Base-by-base conservation (phyloP, 2,113 vertebrate species). In the Mirza zaza region DNA sequence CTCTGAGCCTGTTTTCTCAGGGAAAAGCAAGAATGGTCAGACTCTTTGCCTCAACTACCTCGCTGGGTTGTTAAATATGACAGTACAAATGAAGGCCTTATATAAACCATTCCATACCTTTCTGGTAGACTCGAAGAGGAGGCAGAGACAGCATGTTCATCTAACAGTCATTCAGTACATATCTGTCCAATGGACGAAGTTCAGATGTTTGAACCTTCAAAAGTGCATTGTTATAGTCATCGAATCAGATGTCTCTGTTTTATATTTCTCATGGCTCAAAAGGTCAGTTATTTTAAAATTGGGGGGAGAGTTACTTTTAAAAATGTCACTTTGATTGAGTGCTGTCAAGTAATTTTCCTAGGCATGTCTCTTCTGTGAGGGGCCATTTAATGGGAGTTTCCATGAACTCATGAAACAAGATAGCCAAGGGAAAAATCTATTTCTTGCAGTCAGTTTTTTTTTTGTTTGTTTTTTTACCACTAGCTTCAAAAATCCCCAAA, bases 261-360 rank as follows among this genome's bases (percentile, higher is more conserved):
- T 94, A 80, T 91, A 80, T 82, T 94, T 97, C 83, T 91, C 52
- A 42, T 68, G 67, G 61, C 70, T 95, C 45, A 82, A 90, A 96
- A 95, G 59, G 76, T 87, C 86, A 63, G 61, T 91, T 93, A 77
- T 93, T 96, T 96, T 93, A 80, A 95, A 45, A 94, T 3, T 23
- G 68, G 45, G n/a, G 71, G 63, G 0, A 63, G 48, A 82, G 5
- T 59, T 80, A 91, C 80, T 75, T 93, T 68, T 12, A 39, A 32
- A 84, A 91, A 86, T 57, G 61, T 83, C 63, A 57, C 79, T 94
- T 68, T 59, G 55, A 68, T 39, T 76, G 55, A 90, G 25, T 55
- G 39, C 50, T 87, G 25, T 93, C 67, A 67, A 32, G 48, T 80
- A 39, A 3, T 39, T 93, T 80, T 83, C 71, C 50, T 79, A 68